Base-by-base conservation (phyloP, 2,113 vertebrate genomes). In the Aix galericulata region DNA sequence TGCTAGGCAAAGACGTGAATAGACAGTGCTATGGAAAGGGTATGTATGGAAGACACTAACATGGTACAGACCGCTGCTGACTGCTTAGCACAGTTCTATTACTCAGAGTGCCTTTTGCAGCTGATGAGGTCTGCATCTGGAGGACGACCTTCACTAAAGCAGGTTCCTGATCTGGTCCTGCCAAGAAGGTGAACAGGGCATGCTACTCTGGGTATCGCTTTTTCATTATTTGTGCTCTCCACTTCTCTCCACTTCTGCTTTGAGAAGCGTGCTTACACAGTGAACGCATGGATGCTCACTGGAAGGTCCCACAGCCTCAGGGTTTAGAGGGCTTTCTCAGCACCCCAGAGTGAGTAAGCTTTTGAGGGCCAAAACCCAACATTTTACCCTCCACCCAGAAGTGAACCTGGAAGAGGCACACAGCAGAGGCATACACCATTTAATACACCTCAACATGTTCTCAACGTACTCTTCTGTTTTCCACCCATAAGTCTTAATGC, bases 261-360 rank as follows among this genome's bases (percentile, higher is more conserved):
- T 66, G 58, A 50, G 27, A 63, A 40, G 23, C 0, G 15, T 12
- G 10, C 15, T 36, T 42, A 9, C 0, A 8, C 71, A 34, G 46
- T 8, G 52, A 64, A 17, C 75, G 59, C 63, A 44, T 0, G 2
- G 32, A 48, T 9, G 40, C 59, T 66, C 59, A 11, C 1, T 15
- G 46, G 58, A 32, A 18, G 0, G 0, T 8, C 62, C 1, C 38
- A 0, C 1, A 38, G 26, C 42, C 40, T 76, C 76, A 68, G 40
- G 31, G 22, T 78, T 62, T 73, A 17, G 72, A 32, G 52, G 23
- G 52, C 34, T 66, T 59, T 18, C 40, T 44, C 68, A 85, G 68
- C 77, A 66, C 20, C 53, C 18, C 36, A 62, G 63, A 55, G 18
- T 34, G 29, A 0, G 2, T 15, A 53, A 77, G 22, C 55, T 63